These are phyloP conservation scores for Corythornis leucogaster DNA, from an alignment of 2,797 vertebrate species.

Conservation along the genomic window DNA sequence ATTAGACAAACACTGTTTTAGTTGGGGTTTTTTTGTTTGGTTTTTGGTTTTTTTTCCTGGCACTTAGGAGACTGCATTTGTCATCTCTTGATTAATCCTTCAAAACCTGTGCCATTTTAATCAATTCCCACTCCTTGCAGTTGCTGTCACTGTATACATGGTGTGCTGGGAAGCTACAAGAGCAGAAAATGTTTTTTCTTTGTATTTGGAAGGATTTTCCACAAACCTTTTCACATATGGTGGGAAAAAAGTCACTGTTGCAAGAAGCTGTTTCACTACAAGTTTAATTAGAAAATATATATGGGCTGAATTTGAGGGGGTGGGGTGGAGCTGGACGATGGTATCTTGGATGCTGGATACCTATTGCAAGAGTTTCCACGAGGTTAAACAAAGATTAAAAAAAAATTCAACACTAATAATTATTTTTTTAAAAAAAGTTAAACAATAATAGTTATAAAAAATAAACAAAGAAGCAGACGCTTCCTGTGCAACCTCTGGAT, in stretches of 20 bases:
- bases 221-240: slow-evolving; percentile 12
- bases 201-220: slow-evolving; percentile 4
- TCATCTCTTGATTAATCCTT: slow-evolving; percentile 71
- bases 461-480: background rate
- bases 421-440: no score
- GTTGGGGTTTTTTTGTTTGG: no score
- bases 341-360: no score
- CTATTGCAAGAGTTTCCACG: no score
- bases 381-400: no score
- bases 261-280: background rate
- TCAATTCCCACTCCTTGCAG: slow-evolving; percentile 36
- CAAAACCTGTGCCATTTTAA: slow-evolving; percentile 58
- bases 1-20: slow-evolving; percentile 64
- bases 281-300: slow-evolving; percentile 22
- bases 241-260: background rate
- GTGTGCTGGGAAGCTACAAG: background rate
- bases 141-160: background rate
- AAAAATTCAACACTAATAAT: no score
- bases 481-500: background rate
- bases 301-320: background rate
- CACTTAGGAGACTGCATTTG: slow-evolving; percentile 41
- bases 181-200: slow-evolving; percentile 10
- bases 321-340: background rate
- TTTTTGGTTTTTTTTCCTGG: background rate
- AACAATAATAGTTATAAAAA: no score